A percentile compares a stretch with the other conserved stretches of the same genome.
Evolutionary conservation across 2,113 vertebrate genomes (phyloP).

Genomic region (Fregata magnificens): DNA sequence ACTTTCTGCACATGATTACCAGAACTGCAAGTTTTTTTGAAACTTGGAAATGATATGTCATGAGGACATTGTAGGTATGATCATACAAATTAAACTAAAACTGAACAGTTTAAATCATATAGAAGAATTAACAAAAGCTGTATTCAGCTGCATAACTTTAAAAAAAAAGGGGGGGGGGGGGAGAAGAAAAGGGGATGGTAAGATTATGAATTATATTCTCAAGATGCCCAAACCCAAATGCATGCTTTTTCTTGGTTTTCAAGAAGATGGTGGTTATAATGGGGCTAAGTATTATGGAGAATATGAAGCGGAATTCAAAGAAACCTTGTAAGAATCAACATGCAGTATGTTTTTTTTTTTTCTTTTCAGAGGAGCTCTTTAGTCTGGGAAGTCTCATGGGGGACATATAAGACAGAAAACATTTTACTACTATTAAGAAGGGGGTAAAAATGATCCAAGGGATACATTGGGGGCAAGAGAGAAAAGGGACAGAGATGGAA

Average conservation of each 20-base stretch:
- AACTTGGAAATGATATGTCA: neutral
- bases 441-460: neutral
- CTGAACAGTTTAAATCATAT: neutral
- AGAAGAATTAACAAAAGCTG: neutral
- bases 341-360: neutral
- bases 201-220: neutral
- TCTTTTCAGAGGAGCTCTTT: neutral
- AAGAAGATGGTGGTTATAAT: neutral
- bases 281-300: neutral
- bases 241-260: neutral
- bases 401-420: neutral
- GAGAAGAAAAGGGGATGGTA: neutral
- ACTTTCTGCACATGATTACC: neutral
- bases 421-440: neutral
- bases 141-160: neutral
- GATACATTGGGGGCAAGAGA: neutral
- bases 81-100: neutral
- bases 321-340: neutral
- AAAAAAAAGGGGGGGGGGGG: rapidly evolving
- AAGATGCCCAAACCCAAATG: neutral
- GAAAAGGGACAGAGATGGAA: neutral
- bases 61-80: neutral
- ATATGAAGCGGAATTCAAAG: neutral
- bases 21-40: neutral
- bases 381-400: neutral